phyloP scores from a whole-genome alignment of 2,113 vertebrate genomes.

The Phycodurus eques region DNA sequence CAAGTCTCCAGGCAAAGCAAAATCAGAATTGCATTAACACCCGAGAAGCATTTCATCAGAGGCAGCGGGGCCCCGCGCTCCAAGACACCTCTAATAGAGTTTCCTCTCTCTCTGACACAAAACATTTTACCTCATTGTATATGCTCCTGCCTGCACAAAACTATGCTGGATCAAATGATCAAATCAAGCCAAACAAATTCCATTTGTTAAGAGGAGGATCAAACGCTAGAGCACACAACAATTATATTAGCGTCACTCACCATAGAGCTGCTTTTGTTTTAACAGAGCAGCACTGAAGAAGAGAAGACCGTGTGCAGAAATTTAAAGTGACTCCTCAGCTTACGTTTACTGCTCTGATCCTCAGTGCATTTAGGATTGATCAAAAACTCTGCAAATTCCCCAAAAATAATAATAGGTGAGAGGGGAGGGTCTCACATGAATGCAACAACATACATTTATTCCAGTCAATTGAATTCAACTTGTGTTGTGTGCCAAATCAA shows the following conservation, averaged over 20 bases:
- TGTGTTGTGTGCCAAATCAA: conserved; percentile 38
- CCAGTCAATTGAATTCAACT: conserved; percentile 31
- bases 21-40: conserved; percentile 89
- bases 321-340: conserved; percentile 51
- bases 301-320: conserved; percentile 55
- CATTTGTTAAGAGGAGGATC: conserved; percentile 87
- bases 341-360: conserved; percentile 26
- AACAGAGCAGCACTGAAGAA: conserved; percentile 59
- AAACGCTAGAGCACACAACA: conserved; percentile 84
- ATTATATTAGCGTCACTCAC: conserved; percentile 82
- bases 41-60: conserved; percentile 81
- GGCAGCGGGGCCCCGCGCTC: conserved; percentile 74
- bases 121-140: conserved; percentile 76
- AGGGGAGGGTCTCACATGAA: conserved; percentile 13
- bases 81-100: conserved; percentile 92
- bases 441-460: conserved; percentile 43
- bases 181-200: conserved; percentile 93
- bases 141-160: conserved; percentile 84
- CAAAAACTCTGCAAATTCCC: not conserved
- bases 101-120: conserved; percentile 74
- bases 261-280: conserved; percentile 72
- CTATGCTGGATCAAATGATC: conserved; percentile 87
- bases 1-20: conserved; percentile 74
- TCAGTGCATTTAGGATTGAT: conserved; percentile 36
- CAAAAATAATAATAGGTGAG: conserved; percentile 14